Percentiles rank a stretch among this genome's conserved stretches.
phyloP scores from a whole-genome alignment of 2,888 invertebrate genomes.

The Laspeyria flexula region DNA sequence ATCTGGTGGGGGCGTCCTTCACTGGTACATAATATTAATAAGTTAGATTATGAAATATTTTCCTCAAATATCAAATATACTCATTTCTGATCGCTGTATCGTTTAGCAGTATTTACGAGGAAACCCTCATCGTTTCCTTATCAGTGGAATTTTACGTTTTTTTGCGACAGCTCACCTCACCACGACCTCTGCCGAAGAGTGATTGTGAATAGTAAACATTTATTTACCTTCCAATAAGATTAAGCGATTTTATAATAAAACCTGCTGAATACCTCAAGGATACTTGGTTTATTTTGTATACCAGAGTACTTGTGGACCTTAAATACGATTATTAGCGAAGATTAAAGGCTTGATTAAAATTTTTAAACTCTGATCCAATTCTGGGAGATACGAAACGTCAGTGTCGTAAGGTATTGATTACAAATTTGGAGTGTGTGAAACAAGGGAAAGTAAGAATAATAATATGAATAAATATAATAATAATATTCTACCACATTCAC shows the following conservation, averaged over 20 bases:
- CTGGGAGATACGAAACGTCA: too few relatives aligned
- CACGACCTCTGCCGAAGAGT: slow-evolving; percentile 25
- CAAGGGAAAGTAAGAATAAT: too few relatives aligned
- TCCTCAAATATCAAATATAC: background rate
- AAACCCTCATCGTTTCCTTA: slow-evolving; percentile 29
- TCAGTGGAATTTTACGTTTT: slow-evolving; percentile 14
- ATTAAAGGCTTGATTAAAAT: too few relatives aligned
- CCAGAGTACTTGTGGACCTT: slow-evolving; percentile 15
- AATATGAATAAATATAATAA: too few relatives aligned
- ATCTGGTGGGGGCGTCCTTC: too few relatives aligned
- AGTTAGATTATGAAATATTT: too few relatives aligned
- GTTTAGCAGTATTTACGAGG: slow-evolving; percentile 16
- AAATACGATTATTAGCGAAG: background rate
- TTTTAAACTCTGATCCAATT: too few relatives aligned
- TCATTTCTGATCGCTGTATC: background rate
- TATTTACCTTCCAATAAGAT: slow-evolving; percentile 36
- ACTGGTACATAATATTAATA: too few relatives aligned
- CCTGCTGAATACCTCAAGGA: too few relatives aligned
- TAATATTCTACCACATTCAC: too few relatives aligned
- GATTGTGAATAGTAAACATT: slow-evolving; percentile 45
- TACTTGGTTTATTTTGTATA: slow-evolving; percentile 8
- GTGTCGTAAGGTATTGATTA: too few relatives aligned
- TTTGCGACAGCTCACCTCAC: slow-evolving; percentile 34
- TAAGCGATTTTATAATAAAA: slow-evolving; percentile 30
- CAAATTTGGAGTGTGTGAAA: too few relatives aligned